Base-by-base conservation (phyloP, 2,888 invertebrate species). In the Lysandra bellargus region DNA sequence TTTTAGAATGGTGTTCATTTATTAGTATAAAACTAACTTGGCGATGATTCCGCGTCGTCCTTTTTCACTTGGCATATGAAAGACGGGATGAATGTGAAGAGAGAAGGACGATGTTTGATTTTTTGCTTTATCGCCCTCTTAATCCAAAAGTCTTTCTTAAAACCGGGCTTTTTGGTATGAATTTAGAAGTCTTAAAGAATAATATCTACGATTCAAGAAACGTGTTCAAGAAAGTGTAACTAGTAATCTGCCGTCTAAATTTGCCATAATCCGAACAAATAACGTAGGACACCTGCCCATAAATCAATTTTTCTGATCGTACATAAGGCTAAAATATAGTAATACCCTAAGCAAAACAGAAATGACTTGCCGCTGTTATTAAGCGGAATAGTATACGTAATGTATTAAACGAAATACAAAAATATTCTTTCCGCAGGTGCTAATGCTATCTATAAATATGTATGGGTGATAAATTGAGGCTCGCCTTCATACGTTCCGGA, bases 341-440 rank as follows among this genome's bases (percentile, higher is more conserved):
- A 49, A 9, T 49, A 23, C 23, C 23, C 23, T 6, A 61, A 9
- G 23, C 61, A 4, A 64, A 64, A 64, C 9, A 9, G 9, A 64
- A 12, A 64, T 30, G 9, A 61, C 7, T 61, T 61, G 9, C 61
- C 1, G 9, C 61, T 64, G 1, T 12, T 64, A 30, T 12, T 64
- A 12, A 30, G 30, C 30, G 30, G 3, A 76, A 76, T 17, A 30
- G 30, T 14, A 76, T 14, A 30, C 75, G 4, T 57, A 53, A 76
- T 33, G 57, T 33, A 57, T 53, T 49, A 75, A 14, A 53, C 6
- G 53, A 33, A 1, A 33, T 76, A 57, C 76, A 57, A 57, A 57
- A 76, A 76, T 57, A 76, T 76, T 76, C 30, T 73, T 72, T 72
- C 44, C 76, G 64, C 78, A 79, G 80, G 78, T 80, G 79, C 78